Conservation (phyloP, 2,113 vertebrate species). For the Ciconia boyciana region DNA sequence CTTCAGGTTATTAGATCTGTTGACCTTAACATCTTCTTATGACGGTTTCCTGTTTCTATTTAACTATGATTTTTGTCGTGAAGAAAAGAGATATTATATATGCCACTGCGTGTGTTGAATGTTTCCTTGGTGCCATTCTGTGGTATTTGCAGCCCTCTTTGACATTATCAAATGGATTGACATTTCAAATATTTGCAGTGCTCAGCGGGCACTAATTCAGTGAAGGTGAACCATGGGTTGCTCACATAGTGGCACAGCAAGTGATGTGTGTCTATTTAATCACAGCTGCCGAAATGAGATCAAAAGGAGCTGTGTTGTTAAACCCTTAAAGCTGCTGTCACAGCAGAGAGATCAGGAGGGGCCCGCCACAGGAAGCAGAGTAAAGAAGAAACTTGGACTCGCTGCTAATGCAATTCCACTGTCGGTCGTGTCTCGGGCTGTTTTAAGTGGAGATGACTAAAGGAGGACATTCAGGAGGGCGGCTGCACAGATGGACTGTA, state of each 20-base stretch:
- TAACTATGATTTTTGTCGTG: constrained; percentile 58
- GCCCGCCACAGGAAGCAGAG: constrained; percentile 5
- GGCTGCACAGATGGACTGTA: background rate
- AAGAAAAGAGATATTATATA: constrained; percentile 72
- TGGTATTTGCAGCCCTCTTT: constrained; percentile 80
- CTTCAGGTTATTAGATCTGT: constrained; percentile 61
- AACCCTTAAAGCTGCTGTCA: constrained; percentile 72
- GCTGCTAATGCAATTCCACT: background rate
- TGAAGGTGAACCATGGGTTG: constrained; percentile 76
- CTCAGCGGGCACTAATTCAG: constrained; percentile 84
- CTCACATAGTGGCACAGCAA: constrained; percentile 73
- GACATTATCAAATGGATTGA: constrained; percentile 93
- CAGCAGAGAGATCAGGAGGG: constrained; percentile 47
- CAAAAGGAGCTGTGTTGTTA: constrained; percentile 74
- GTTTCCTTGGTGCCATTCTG: constrained; percentile 75
- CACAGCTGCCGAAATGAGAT: constrained; percentile 79
- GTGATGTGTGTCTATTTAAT: constrained; percentile 86
- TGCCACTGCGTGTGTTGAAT: constrained; percentile 58
- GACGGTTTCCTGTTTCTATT: constrained; percentile 39
- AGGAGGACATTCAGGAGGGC: background rate
- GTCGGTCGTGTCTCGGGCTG: background rate
- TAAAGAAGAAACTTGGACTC: background rate
- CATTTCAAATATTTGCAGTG: constrained; percentile 93
- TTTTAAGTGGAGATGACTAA: background rate
- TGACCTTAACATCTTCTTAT: constrained; percentile 51